Base-by-base conservation (phyloP, 2,113 vertebrate genomes). In the Pogona vitticeps region DNA sequence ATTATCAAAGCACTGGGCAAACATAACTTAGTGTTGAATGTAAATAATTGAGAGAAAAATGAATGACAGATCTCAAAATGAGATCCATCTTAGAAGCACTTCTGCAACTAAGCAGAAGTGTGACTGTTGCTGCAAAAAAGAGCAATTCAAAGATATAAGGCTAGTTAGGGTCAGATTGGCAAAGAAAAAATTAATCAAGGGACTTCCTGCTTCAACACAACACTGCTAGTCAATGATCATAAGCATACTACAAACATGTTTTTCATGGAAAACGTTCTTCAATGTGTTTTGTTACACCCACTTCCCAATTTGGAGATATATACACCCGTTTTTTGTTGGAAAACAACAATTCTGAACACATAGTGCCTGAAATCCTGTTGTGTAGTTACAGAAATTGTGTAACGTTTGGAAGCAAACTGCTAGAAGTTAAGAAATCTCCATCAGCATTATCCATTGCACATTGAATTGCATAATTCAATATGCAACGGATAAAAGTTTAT, bases 31-130 rank as follows among this genome's bases (percentile, higher is more conserved):
- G 58, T 61, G 59, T 81, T 68, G 70, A 81, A 73, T 86, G 40
- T 28, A 80, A 81, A 38, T 31, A 80, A 88, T 20, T n/a, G 40
- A 86, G 86, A 1, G 77, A 56, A 76, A 83, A 84, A 72, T 90
- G 88, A 92, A 91, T 76, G 92, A 92, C 86, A 92, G 84, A 10
- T 15, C 0, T 14, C 67, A 85, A 42, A 84, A 91, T 38, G 88
- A 93, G 76, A 88, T 93, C 52, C 81, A 56, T 73, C 59, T 0
- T 17, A 63, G 40, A 91, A 86, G 83, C 87, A 86, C 0, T 2
- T 77, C 88, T 80, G 72, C 76, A 73, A 88, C 65, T 12, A 70
- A 88, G 76, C 81, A 28, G 80, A 6, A 91, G 89, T 61, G 58
- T 0, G 0, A 88, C 86, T 80, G 61, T 75, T 52, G 92, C 86